Evolutionary conservation across 2,888 invertebrate genomes (phyloP).

Genomic region (Tanytarsus gracilentus): DNA sequence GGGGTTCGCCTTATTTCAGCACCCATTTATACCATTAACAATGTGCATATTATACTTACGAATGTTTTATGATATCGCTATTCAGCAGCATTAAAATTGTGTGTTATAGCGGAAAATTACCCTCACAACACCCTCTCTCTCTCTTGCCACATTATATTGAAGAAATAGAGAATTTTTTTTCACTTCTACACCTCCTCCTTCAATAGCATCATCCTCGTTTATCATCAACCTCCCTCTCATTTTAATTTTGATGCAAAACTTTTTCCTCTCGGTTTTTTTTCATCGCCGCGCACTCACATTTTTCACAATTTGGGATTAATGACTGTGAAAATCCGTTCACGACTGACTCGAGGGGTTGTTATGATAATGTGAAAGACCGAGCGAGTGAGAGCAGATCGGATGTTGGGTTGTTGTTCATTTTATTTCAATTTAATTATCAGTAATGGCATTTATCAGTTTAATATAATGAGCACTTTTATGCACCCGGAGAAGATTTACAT

Average conservation of each 20-base stretch:
- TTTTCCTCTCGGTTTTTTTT: background rate
- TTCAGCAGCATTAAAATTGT: conserved; percentile 8
- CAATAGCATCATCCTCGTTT: too few relatives aligned
- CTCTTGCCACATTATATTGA: too few relatives aligned
- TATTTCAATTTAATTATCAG: conserved; percentile 29
- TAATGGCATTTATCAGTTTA: conserved; percentile 26
- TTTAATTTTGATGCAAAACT: conserved; percentile 6
- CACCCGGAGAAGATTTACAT: conserved; percentile 19
- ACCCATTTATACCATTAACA: conserved; percentile 9
- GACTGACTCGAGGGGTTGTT: conserved; percentile 25
- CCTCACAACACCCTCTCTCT: too few relatives aligned
- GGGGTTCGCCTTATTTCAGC: conserved; percentile 1
- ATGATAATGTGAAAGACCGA: conserved; percentile 20
- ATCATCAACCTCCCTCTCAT: background rate
- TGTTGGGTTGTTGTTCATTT: conserved; percentile 13
- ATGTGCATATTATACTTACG: conserved; percentile 13
- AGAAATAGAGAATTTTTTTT: background rate
- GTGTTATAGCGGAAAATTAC: conserved; percentile 27
- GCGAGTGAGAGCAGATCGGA: conserved; percentile 13
- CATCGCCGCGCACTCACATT: background rate
- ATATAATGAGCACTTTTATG: conserved; percentile 24
- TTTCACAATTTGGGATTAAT: conserved; percentile 18
- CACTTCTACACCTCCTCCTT: background rate
- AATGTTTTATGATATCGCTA: conserved; percentile 13
- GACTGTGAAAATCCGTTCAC: conserved; percentile 25